Conservation (phyloP, 2,888 invertebrate genomes). For the Micoletzkya japonica region DNA sequence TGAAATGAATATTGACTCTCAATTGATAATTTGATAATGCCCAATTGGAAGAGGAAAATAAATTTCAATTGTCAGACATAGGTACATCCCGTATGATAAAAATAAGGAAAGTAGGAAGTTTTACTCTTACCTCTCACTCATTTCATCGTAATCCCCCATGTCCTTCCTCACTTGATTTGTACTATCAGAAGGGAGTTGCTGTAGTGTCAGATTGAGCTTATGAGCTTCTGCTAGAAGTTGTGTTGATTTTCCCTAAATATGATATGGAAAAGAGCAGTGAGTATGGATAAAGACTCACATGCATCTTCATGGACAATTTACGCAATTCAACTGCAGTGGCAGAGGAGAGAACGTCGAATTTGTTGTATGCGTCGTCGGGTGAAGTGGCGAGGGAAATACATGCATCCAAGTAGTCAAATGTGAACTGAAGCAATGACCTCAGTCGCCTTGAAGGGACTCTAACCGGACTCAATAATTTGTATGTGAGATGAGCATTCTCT, state of each 20-base stretch:
- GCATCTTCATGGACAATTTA: constrained; percentile 84
- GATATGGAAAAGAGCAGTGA: background rate
- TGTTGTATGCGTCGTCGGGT: constrained; percentile 90
- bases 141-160: constrained; percentile 87
- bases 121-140: constrained; percentile 73
- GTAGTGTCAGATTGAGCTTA: background rate
- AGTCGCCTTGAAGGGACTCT: background rate
- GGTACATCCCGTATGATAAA: no score
- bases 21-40: background rate
- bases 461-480: constrained; percentile 70
- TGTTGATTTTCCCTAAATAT: background rate
- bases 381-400: constrained; percentile 95
- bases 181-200: constrained; percentile 12
- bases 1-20: background rate
- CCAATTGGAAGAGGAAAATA: no score
- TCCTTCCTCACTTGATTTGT: constrained; percentile 70
- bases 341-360: constrained; percentile 85
- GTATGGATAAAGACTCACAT: constrained; percentile 25
- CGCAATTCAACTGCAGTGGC: constrained; percentile 75
- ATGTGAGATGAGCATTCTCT: constrained; percentile 93
- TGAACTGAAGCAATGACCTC: constrained; percentile 41
- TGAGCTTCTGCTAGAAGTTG: background rate
- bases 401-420: constrained; percentile 85
- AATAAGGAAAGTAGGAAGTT: no score
- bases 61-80: no score